phyloP scores from a whole-genome alignment of 37 sponge, comb jelly and placozoan species.

The Agelas oroides region DNA sequence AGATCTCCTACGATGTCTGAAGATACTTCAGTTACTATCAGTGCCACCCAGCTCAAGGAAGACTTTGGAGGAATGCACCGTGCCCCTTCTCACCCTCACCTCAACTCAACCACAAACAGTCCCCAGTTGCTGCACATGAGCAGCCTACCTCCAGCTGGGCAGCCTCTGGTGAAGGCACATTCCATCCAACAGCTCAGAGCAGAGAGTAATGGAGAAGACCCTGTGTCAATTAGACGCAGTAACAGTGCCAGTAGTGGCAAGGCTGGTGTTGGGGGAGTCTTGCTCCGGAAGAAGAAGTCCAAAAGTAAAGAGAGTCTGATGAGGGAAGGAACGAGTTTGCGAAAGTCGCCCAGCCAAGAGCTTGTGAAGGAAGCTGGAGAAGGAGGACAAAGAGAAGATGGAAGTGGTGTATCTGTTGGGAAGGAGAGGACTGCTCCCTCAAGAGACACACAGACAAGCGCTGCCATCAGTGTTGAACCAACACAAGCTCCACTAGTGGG shows the following conservation, averaged over 20 bases:
- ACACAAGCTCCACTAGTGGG: constrained; percentile 6
- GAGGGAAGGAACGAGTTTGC: background rate
- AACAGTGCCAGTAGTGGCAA: constrained; percentile 10
- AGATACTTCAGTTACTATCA: background rate
- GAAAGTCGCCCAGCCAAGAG: constrained; percentile 1
- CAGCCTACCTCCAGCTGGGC: background rate
- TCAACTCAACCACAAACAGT: constrained; percentile 39
- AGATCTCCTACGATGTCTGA: constrained; percentile 20
- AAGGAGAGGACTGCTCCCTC: constrained; percentile 21
- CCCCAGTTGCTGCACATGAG: background rate
- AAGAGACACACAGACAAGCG: constrained; percentile 18
- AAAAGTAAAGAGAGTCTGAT: constrained; percentile 35
- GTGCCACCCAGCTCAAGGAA: too few species aligned
- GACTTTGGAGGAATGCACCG: constrained; percentile 3
- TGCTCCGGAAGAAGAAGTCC: background rate
- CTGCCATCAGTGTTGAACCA: constrained; percentile 12
- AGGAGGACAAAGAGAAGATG: background rate
- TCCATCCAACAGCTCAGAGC: constrained; percentile 42
- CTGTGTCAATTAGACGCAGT: background rate
- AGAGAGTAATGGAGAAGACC: background rate
- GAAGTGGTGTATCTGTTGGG: too few species aligned
- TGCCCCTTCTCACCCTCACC: constrained; percentile 51
- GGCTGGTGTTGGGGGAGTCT: too few species aligned
- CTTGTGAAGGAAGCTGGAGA: constrained; percentile 2
- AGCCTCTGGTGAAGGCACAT: constrained; percentile 20